Conservation (phyloP, 2,888 invertebrate genomes). For the Drosophila bunnanda region DNA sequence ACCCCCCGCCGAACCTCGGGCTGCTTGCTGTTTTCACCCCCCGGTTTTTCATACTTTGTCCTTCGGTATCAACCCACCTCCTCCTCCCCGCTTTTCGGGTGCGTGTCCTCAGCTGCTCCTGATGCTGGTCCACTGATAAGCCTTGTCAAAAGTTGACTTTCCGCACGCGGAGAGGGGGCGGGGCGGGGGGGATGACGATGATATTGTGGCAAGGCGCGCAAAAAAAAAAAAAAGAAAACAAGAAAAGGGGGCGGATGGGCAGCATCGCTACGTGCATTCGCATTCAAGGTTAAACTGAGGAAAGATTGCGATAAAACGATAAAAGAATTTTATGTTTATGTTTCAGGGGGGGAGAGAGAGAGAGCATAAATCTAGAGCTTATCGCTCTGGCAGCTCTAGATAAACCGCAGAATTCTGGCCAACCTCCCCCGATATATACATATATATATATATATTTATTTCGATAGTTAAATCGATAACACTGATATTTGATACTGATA, state of each 20-base stretch:
- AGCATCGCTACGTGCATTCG: constrained; percentile 58
- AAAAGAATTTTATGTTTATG: constrained; percentile 46
- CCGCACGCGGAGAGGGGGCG: too few relatives aligned
- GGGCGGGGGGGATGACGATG: constrained; percentile 23
- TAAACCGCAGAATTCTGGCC: constrained; percentile 28
- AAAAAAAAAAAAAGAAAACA: not conserved
- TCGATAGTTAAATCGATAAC: constrained; percentile 17
- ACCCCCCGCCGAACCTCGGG: constrained; percentile 1
- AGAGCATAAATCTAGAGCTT: constrained; percentile 68
- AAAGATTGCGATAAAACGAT: constrained; percentile 57
- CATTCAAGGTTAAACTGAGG: constrained; percentile 76
- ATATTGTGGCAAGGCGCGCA: constrained; percentile 22
- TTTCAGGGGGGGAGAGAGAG: not conserved
- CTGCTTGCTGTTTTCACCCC: constrained; percentile 25
- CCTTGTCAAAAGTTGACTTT: constrained; percentile 53
- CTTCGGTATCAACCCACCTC: not conserved
- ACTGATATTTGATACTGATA: constrained; percentile 35
- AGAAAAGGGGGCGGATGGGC: constrained; percentile 14
- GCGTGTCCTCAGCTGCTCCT: constrained; percentile 41
- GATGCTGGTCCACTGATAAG: constrained; percentile 63
- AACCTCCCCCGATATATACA: not conserved
- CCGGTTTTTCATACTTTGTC: constrained; percentile 8
- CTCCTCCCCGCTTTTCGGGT: constrained; percentile 28
- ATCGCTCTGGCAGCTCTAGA: constrained; percentile 59
- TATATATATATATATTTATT: too few relatives aligned